Conservation (phyloP, 2,888 invertebrate species). For the Liodrosophila aerea region DNA sequence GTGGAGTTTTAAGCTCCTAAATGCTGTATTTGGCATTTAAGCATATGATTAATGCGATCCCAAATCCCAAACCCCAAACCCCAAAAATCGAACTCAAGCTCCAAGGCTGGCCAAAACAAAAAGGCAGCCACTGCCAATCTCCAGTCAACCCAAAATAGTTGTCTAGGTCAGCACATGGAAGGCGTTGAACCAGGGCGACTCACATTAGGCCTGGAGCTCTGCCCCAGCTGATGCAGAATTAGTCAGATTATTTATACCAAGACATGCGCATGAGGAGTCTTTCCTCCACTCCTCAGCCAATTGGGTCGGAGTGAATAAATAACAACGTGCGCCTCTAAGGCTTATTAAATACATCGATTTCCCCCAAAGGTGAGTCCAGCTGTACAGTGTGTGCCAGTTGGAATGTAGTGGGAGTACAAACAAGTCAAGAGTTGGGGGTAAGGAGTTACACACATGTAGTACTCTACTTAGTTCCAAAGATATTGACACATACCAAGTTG, state of each 20-base stretch:
- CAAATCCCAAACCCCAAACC: slow-evolving; percentile 10
- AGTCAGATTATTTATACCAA: slow-evolving; percentile 9
- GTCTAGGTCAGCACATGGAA: slow-evolving; percentile 34
- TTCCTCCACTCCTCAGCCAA: neutral
- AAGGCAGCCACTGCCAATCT: neutral
- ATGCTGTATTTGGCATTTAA: slow-evolving; percentile 25
- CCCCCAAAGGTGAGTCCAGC: no score
- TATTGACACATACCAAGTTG: no score
- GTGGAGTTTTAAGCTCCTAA: slow-evolving; percentile 25
- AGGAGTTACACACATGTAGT: no score
- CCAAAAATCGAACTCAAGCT: neutral
- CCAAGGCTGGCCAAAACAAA: slow-evolving; percentile 4
- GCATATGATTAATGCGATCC: slow-evolving; percentile 49
- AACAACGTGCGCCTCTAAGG: no score
- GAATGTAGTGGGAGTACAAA: no score
- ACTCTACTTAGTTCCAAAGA: no score
- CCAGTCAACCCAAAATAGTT: slow-evolving; percentile 20
- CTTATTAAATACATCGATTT: no score
- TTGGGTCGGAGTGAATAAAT: no score
- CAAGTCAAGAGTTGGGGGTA: no score
- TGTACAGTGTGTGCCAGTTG: no score
- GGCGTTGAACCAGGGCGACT: slow-evolving; percentile 43
- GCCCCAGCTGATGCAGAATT: slow-evolving; percentile 36
- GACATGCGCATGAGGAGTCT: neutral
- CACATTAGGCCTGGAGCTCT: slow-evolving; percentile 13